Percentiles rank a stretch among this genome's conserved stretches.
Evolutionary conservation across 1,140 invertebrate species (phyloP).

Genomic region (Kradibia gibbosae): DNA sequence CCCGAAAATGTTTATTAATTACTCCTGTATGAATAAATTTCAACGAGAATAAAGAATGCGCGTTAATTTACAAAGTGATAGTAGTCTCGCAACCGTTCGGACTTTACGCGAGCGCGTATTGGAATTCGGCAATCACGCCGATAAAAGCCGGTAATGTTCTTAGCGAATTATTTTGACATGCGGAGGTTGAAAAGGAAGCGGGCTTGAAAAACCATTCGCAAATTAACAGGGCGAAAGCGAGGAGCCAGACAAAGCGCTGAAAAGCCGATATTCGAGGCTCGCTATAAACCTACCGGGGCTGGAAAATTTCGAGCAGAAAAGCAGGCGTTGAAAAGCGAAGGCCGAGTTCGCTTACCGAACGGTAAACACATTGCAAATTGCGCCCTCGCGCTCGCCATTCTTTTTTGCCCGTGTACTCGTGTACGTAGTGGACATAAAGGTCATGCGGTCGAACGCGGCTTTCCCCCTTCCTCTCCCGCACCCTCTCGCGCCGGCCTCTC

Average conservation of each 20-base stretch:
- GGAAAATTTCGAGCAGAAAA: conserved; percentile 17
- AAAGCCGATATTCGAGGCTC: background rate
- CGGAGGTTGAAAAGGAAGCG: background rate
- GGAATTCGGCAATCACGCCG: background rate
- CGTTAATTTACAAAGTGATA: too few species aligned
- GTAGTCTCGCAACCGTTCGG: too few species aligned
- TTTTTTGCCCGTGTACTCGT: background rate
- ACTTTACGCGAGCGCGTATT: background rate
- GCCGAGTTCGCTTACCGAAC: background rate
- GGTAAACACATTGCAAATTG: conserved; percentile 39
- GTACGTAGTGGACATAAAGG: background rate
- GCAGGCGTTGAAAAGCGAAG: conserved; percentile 9
- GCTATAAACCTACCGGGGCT: background rate
- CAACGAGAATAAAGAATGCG: too few species aligned
- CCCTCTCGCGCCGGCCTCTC: too few species aligned
- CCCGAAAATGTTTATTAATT: too few species aligned
- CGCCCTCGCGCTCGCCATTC: background rate
- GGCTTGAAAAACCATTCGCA: background rate
- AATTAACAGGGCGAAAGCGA: background rate
- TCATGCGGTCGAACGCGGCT: background rate
- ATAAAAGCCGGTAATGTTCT: background rate
- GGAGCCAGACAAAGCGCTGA: background rate
- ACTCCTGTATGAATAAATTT: too few species aligned
- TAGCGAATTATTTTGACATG: background rate
- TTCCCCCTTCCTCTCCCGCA: background rate